phyloP scores from a whole-genome alignment of 1,140 invertebrate species.

The Nilaparvata lugens region DNA sequence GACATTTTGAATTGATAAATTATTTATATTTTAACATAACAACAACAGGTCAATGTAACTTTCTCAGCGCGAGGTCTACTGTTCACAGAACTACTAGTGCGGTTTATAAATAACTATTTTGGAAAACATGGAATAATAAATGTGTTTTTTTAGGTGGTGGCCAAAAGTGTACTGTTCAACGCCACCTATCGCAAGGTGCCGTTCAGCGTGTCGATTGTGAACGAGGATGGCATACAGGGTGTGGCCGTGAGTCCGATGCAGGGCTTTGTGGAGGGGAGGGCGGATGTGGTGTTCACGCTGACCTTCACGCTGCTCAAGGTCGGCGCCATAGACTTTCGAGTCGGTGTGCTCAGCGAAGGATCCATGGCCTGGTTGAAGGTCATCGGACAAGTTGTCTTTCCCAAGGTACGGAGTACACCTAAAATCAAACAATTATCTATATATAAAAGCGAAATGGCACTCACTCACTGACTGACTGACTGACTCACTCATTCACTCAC shows the following conservation, averaged over 20 bases:
- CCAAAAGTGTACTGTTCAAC: slow-evolving; percentile 1
- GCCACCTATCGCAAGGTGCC: background rate
- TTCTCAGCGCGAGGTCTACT: no score
- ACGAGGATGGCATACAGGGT: background rate
- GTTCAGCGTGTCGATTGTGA: background rate
- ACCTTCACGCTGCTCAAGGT: slow-evolving; percentile 3
- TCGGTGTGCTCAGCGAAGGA: background rate
- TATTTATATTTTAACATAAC: no score
- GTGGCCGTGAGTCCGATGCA: slow-evolving; percentile 4
- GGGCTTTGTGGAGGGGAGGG: slow-evolving; percentile 2
- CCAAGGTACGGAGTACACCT: background rate
- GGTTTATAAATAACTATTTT: no score
- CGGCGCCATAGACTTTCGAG: slow-evolving; percentile 6
- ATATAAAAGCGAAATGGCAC: no score
- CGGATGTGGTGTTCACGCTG: background rate
- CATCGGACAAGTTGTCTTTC: background rate
- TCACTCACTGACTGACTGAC: no score
- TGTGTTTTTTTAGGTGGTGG: background rate
- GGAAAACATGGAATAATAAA: background rate
- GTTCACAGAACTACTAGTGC: no score
- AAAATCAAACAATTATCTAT: no score
- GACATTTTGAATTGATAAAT: no score
- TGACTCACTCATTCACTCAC: no score
- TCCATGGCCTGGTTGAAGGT: background rate
- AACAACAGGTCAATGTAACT: no score